A percentile compares a stretch with the other conserved stretches of the same genome.
These are phyloP conservation scores for Druceiella hillmani DNA, from an alignment of 2,888 invertebrate species.

Conservation along the genomic window DNA sequence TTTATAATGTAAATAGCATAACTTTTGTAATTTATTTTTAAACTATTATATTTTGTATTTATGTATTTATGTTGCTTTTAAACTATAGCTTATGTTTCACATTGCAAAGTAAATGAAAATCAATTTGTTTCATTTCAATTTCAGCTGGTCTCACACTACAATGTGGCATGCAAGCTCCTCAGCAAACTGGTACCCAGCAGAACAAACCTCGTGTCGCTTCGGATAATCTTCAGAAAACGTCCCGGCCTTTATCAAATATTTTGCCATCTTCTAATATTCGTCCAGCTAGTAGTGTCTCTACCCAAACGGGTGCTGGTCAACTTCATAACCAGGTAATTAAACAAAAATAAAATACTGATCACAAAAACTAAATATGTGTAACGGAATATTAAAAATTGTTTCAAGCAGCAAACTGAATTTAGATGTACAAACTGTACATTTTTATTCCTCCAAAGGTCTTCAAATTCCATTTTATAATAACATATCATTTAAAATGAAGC, in stretches of 20 bases:
- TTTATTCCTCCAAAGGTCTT: too few relatives aligned
- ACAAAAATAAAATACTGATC: not conserved
- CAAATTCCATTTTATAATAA: too few relatives aligned
- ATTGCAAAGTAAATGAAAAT: too few relatives aligned
- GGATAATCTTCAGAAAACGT: slow-evolving; percentile 39
- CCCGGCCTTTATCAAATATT: slow-evolving; percentile 53
- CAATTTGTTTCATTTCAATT: slow-evolving; percentile 16
- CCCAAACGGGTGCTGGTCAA: slow-evolving; percentile 64
- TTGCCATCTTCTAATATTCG: slow-evolving; percentile 58
- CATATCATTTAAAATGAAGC: too few relatives aligned
- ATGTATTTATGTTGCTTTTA: too few relatives aligned
- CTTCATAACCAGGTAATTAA: slow-evolving; percentile 46
- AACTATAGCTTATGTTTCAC: too few relatives aligned
- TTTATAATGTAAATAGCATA: too few relatives aligned
- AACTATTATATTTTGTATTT: too few relatives aligned
- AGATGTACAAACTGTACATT: too few relatives aligned
- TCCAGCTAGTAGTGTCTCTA: slow-evolving; percentile 78
- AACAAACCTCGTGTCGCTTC: slow-evolving; percentile 40
- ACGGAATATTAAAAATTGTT: too few relatives aligned
- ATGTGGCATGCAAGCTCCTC: slow-evolving; percentile 40
- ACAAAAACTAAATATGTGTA: not conserved
- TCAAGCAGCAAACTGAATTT: too few relatives aligned
- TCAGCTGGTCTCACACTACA: slow-evolving; percentile 35
- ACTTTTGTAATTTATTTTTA: too few relatives aligned
- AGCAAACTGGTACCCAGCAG: not conserved